Percentiles rank a stretch among this genome's conserved stretches.
Evolutionary conservation across 2,888 invertebrate genomes (phyloP).

Genomic region (Rhyacophila evoluta): DNA sequence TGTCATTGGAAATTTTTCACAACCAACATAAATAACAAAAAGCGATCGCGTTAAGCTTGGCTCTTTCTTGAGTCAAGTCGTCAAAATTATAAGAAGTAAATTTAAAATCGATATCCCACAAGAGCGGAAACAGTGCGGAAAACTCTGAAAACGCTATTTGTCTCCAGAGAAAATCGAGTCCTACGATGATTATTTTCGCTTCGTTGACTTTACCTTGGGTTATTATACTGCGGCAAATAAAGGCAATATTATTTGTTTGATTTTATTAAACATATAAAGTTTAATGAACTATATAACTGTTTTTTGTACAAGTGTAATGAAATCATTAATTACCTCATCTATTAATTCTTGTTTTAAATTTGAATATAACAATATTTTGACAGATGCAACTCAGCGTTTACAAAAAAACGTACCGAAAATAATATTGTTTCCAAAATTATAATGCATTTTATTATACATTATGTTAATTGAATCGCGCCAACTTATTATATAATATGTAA

Average conservation of each 20-base stretch:
- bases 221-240: background rate
- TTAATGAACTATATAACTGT: too few relatives aligned
- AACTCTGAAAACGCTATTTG: conserved; percentile 1
- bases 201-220: background rate
- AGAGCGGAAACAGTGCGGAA: conserved; percentile 5
- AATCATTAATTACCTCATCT: too few relatives aligned
- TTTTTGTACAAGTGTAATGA: too few relatives aligned
- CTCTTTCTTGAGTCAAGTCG: background rate
- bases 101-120: conserved; percentile 2
- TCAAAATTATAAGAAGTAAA: background rate
- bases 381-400: too few relatives aligned
- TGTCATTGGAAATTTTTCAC: background rate
- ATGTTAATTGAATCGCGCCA: too few relatives aligned
- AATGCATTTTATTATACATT: too few relatives aligned
- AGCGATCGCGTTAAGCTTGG: background rate
- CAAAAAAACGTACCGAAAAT: too few relatives aligned
- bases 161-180: conserved; percentile 14
- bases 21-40: background rate
- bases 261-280: background rate
- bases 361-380: too few relatives aligned
- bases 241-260: background rate
- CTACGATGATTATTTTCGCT: background rate
- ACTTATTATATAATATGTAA: too few relatives aligned
- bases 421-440: too few relatives aligned
- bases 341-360: too few relatives aligned